A percentile compares a stretch with the other conserved stretches of the same genome.
phyloP scores from a whole-genome alignment of 2,888 invertebrate species.

The Athalia circularis region DNA sequence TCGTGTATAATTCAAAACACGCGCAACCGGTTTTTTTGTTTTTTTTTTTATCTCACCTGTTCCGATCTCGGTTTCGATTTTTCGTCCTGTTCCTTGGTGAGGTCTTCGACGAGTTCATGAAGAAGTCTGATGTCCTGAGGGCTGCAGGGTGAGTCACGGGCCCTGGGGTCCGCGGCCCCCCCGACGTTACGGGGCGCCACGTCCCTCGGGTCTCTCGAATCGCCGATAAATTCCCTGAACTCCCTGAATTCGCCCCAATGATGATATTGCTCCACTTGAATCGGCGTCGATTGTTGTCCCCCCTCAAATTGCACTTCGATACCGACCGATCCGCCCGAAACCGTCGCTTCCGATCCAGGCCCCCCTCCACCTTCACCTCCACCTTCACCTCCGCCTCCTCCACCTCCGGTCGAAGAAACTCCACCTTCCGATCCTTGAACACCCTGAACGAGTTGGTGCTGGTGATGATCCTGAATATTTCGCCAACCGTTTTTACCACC shows the following conservation, averaged over 20 bases:
- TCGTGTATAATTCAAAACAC: too few species aligned
- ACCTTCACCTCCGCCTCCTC: slow-evolving; percentile 37
- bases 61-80: slow-evolving; percentile 63
- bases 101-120: slow-evolving; percentile 71
- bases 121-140: slow-evolving; percentile 72
- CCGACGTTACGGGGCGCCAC: slow-evolving; percentile 68
- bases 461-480: slow-evolving; percentile 43
- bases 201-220: slow-evolving; percentile 55
- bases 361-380: slow-evolving; percentile 43
- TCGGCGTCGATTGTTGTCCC: too few species aligned
- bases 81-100: slow-evolving; percentile 67
- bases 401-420: neutral
- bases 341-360: neutral
- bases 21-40: neutral
- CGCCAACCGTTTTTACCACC: slow-evolving; percentile 59
- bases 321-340: neutral
- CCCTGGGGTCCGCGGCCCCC: slow-evolving; percentile 18
- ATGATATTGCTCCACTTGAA: too few species aligned
- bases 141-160: slow-evolving; percentile 63
- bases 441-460: too few species aligned
- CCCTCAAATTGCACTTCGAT: too few species aligned
- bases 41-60: slow-evolving; percentile 62
- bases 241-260: slow-evolving; percentile 23
- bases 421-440: slow-evolving; percentile 45
- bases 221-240: slow-evolving; percentile 28